phyloP scores from a whole-genome alignment of 37 sponge, comb jelly and placozoan species.

The Halichondria panicea region DNA sequence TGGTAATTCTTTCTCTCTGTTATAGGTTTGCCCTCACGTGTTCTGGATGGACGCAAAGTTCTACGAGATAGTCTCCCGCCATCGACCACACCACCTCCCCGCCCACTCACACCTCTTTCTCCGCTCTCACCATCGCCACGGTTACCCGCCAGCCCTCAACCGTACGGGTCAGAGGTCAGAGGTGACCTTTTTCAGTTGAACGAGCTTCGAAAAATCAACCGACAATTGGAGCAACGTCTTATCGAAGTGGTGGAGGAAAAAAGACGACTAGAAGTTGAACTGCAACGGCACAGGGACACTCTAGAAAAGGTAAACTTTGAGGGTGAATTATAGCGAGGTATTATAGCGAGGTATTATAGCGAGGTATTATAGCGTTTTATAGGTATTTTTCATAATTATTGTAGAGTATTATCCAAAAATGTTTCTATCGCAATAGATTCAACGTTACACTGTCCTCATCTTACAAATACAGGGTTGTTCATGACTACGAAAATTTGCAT shows the following conservation, averaged over 20 bases:
- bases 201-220: not conserved
- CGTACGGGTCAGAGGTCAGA: not conserved
- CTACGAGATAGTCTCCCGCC: slow-evolving; percentile 15
- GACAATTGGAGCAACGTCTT: slow-evolving; percentile 27
- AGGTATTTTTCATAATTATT: no score
- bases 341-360: no score
- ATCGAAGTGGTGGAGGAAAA: slow-evolving; percentile 32
- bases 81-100: not conserved
- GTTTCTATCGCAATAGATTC: no score
- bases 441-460: no score
- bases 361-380: no score
- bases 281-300: slow-evolving; percentile 12
- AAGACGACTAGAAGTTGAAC: slow-evolving; percentile 2
- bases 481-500: no score
- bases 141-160: not conserved
- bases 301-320: no score
- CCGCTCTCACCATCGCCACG: not conserved
- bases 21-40: slow-evolving; percentile 32
- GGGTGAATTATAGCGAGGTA: no score
- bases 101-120: not conserved
- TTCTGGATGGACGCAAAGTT: slow-evolving; percentile 47
- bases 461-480: no score
- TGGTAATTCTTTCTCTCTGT: no score
- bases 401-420: no score
- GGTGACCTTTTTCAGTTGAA: not conserved